Evolutionary conservation across 2,888 invertebrate species (phyloP), one percentile per base, ranked within the genome.

Genomic region (Sinotaia quadrata): DNA sequence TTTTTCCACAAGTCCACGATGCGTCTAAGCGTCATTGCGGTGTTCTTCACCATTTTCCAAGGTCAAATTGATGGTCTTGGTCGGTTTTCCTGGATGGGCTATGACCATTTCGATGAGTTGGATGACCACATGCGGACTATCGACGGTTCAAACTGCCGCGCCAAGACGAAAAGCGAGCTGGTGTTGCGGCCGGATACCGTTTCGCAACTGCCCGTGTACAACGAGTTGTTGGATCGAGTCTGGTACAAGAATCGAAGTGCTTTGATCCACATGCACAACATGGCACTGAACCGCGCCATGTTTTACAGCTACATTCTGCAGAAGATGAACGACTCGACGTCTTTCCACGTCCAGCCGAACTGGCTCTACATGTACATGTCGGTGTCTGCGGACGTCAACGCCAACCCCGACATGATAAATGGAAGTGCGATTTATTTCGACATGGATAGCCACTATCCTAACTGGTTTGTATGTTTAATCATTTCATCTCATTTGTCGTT

Each of bases 331-430:
- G 67, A 72, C 51, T 71, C 78, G 5, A 58, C 73, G 12, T 51
- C 59, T 3, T 96, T 88, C 85, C 95, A 95, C 82, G 95, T 95
- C 0, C 97, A 97, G 89, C 98, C 98, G 0, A 97, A 97, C 67
- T 95, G 98, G 94, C 95, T 97, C 95, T 98, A 98, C 85, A 96
- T 96, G 85, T 96, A 97, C 86, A 89, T 97, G 33, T 97, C 97
- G 0, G 94, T 96, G 0, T 94, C 96, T 0, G 97, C 98, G 0
- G 98, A 98, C 87, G 94, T 98, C 0, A 94, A 97, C 0, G 92
- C 97, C 0, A 97, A 97, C 89, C 94, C 94, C 0, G 92, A 93
- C 80, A 93, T 96, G 71, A 97, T 87, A 60, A 87, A 88, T 75
- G 87, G 96, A 66, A 96, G 95, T 88, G 93, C 96, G 0, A 92